Evolutionary conservation across 2,113 vertebrate genomes (phyloP).

Genomic region (Cinclus cinclus): DNA sequence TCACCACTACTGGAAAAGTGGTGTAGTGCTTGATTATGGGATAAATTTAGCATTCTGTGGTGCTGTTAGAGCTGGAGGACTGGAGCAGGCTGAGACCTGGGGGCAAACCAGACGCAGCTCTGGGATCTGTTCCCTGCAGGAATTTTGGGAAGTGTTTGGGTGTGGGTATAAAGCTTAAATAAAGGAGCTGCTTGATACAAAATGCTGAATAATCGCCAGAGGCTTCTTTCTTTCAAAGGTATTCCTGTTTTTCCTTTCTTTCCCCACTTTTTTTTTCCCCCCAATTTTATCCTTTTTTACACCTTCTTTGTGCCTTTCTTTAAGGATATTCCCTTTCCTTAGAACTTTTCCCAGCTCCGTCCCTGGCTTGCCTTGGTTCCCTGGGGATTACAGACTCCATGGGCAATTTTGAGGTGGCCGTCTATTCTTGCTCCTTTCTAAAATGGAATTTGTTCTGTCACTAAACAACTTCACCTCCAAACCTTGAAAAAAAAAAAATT

Average conservation of each 20-base stretch:
- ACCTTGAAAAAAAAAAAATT: not conserved
- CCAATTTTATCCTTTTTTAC: not conserved
- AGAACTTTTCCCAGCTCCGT: not conserved
- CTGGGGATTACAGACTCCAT: not conserved
- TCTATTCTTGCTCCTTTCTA: not conserved
- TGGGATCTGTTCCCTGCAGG: not conserved
- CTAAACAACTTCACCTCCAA: not conserved
- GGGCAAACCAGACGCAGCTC: not conserved
- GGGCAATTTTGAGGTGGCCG: not conserved
- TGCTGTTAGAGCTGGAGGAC: not conserved
- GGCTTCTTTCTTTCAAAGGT: not conserved
- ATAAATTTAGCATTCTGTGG: not conserved
- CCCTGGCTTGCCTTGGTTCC: not conserved
- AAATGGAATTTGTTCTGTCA: not conserved
- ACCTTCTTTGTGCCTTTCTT: fast-evolving
- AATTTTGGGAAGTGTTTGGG: not conserved
- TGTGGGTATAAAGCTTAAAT: not conserved
- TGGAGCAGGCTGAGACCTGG: not conserved
- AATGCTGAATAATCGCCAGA: not conserved
- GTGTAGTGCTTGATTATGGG: not conserved
- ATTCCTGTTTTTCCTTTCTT: not conserved
- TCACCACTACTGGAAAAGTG: not conserved
- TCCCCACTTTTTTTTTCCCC: fast-evolving
- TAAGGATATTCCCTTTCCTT: not conserved
- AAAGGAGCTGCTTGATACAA: not conserved